These are phyloP conservation scores for Folsomia manolachei DNA, from an alignment of 2,888 invertebrate species.

Conservation along the genomic window DNA sequence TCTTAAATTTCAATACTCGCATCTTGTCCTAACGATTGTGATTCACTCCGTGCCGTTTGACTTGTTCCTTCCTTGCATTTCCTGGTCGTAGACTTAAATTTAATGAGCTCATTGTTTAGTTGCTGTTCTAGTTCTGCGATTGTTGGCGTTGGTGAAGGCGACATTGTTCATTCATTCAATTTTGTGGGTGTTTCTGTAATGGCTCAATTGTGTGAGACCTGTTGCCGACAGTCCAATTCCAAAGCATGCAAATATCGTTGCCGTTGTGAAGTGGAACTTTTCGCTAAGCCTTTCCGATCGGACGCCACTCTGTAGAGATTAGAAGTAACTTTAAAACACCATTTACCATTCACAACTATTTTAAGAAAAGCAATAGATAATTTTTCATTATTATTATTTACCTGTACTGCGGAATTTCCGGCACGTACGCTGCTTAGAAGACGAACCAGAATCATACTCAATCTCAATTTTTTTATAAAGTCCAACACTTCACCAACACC, in stretches of 20 bases:
- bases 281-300: slow-evolving; percentile 40
- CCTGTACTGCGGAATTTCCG: slow-evolving; percentile 38
- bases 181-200: slow-evolving; percentile 31
- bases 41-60: no score
- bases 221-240: slow-evolving; percentile 48
- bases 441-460: slow-evolving; percentile 48
- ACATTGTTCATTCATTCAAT: slow-evolving; percentile 20
- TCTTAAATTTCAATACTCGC: no score
- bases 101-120: neutral
- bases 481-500: neutral
- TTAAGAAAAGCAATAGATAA: neutral
- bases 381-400: slow-evolving; percentile 10
- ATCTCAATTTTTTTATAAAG: neutral
- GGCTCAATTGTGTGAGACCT: slow-evolving; percentile 38
- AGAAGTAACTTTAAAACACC: no score
- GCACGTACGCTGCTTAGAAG: slow-evolving; percentile 40
- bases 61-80: no score
- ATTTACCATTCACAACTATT: no score
- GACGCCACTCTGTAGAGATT: slow-evolving; percentile 29
- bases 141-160: neutral
- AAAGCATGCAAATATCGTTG: slow-evolving; percentile 42
- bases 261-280: slow-evolving; percentile 42
- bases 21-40: no score
- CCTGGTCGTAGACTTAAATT: neutral
- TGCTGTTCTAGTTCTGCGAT: neutral